A percentile compares a stretch with the other conserved stretches of the same genome.
phyloP scores from a whole-genome alignment of 2,113 vertebrate genomes.

The Hylia prasina region DNA sequence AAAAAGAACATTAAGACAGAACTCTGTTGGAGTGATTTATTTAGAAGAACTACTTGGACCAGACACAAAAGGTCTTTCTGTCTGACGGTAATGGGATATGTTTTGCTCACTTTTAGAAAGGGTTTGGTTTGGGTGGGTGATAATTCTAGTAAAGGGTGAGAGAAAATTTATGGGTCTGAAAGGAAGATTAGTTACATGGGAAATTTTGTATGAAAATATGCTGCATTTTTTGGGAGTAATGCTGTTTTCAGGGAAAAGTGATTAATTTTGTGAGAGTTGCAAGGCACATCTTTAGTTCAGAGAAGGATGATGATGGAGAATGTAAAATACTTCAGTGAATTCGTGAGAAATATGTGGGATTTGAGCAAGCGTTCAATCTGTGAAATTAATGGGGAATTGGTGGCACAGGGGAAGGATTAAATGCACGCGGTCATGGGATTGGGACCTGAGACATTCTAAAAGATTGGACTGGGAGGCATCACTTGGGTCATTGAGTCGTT shows the following conservation, averaged over 20 bases:
- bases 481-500: not conserved
- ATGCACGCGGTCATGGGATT: not conserved
- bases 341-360: not conserved
- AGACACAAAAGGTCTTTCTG: slow-evolving; percentile 8
- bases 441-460: not conserved
- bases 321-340: slow-evolving; percentile 13
- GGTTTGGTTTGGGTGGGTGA: not conserved
- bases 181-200: not conserved
- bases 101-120: slow-evolving; percentile 1
- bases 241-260: not conserved
- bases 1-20: slow-evolving; percentile 13
- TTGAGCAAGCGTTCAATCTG: not conserved
- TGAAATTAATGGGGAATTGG: slow-evolving; percentile 9
- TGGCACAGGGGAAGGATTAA: slow-evolving; percentile 10
- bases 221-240: not conserved
- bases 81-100: not conserved
- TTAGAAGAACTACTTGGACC: not conserved
- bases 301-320: not conserved
- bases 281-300: not conserved
- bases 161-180: slow-evolving; percentile 25
- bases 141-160: not conserved
- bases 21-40: slow-evolving; percentile 11
- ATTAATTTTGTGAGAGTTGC: slow-evolving; percentile 6
- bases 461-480: not conserved
- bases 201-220: not conserved